These are phyloP conservation scores for Chrysoperla carnea DNA, from an alignment of 1,140 invertebrate genomes.

Conservation along the genomic window DNA sequence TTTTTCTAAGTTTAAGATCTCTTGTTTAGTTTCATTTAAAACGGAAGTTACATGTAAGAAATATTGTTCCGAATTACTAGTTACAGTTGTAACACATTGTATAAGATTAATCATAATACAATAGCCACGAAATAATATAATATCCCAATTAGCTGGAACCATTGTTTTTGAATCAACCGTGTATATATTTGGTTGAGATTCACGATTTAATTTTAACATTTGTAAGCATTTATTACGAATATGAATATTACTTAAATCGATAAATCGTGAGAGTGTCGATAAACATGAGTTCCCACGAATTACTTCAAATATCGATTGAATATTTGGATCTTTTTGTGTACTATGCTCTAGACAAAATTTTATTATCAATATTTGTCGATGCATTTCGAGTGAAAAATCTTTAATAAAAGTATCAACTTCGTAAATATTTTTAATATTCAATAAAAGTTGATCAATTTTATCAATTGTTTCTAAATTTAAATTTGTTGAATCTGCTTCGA, in stretches of 20 bases:
- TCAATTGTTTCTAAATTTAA: background rate
- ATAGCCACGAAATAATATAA: background rate
- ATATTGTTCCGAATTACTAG: background rate
- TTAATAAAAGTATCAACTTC: too few species aligned
- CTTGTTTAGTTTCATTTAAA: conserved; percentile 9
- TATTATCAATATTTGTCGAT: too few species aligned
- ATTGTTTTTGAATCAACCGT: background rate
- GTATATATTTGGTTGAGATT: background rate
- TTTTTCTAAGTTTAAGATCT: conserved; percentile 9
- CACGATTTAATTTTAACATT: background rate
- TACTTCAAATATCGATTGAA: background rate
- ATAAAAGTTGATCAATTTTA: background rate
- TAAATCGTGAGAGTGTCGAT: background rate
- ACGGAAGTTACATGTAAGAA: conserved; percentile 1
- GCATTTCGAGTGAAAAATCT: too few species aligned
- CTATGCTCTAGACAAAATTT: too few species aligned
- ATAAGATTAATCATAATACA: background rate
- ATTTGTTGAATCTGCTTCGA: background rate
- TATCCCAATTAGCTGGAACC: background rate
- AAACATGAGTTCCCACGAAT: background rate
- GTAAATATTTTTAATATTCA: background rate
- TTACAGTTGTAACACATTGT: background rate
- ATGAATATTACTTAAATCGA: background rate
- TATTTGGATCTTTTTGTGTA: too few species aligned
- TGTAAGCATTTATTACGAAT: background rate